Base-by-base conservation (phyloP, 2,888 invertebrate species). In the Actias luna region DNA sequence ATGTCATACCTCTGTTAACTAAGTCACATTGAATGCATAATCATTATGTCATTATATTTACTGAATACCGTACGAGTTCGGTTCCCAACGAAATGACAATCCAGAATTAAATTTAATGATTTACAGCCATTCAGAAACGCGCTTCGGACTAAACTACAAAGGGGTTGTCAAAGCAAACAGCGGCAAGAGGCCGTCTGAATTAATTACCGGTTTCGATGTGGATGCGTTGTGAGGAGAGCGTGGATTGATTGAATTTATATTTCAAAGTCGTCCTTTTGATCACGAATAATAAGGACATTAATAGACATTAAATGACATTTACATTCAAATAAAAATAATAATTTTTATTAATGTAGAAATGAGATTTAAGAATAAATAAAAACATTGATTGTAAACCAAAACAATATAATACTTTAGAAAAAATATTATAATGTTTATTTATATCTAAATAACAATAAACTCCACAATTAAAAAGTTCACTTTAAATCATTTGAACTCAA, bases 61-160 rank as follows among this genome's bases (percentile, higher is more conserved):
- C 62, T 60, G 65, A 65, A 64, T 67, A 68, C n/a, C n/a, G 68
- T 60, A 66, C 71, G 72, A 76, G 73, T 72, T 74, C 72, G 74
- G 69, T 68, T 69, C 69, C 66, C 68, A 78, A 77, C 73, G 76
- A 79, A 79, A 80, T 77, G 78, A 74, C 71, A 73, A 63, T 39
- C 67, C 66, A 73, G 77, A 84, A 83, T 82, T 78, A 79, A 82
- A 84, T 83, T 83, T 80, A 82, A 82, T 83, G 81, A 85, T 84
- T 85, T 82, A 82, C 78, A 78, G 74, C 58, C 33, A 66, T 61
- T 62, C 67, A 65, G 46, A 33, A 31, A 61, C 58, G 68, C 71
- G 73, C 71, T 73, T 12, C 72, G 70, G 84, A 84, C 80, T 77
- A 73, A 75, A 77, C 80, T 79, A 79, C 74, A 73, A 65, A 59